Percentiles rank a stretch among this genome's conserved stretches.
Conservation (phyloP, 2,797 vertebrate genomes). For the Labeo calbasu region DNA sequence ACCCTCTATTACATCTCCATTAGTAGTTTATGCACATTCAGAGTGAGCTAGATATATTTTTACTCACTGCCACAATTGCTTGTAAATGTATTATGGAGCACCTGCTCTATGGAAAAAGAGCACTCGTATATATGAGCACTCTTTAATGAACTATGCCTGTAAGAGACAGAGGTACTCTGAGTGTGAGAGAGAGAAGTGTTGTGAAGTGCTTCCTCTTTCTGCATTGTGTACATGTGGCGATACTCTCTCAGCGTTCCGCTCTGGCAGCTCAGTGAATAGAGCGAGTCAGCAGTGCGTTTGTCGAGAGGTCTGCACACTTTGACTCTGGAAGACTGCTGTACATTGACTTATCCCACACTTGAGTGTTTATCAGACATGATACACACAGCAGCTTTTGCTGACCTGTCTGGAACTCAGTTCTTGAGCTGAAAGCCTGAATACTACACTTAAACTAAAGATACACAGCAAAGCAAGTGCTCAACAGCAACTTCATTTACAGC, state of each 20-base stretch:
- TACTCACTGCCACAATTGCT: background rate
- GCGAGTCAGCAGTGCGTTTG: background rate
- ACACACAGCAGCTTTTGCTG: background rate
- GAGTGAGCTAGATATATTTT: background rate
- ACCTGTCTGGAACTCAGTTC: background rate
- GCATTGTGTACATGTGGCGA: background rate
- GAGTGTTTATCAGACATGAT: slow-evolving; percentile 11
- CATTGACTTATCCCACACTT: slow-evolving; percentile 4
- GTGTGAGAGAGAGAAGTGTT: background rate
- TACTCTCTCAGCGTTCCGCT: background rate
- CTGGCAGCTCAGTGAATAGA: slow-evolving; percentile 1
- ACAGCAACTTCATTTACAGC: background rate
- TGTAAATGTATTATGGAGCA: background rate
- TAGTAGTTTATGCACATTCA: slow-evolving; percentile 11
- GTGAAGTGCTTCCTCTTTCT: slow-evolving; percentile 11
- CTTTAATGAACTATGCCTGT: background rate
- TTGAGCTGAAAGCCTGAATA: background rate
- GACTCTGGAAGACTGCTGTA: slow-evolving; percentile 13
- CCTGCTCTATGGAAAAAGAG: background rate
- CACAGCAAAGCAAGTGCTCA: background rate
- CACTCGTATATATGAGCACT: background rate
- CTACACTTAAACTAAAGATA: background rate
- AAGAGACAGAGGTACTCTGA: background rate
- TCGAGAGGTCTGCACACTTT: slow-evolving; percentile 17
- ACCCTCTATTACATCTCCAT: slow-evolving; percentile 18